Conservation (phyloP, 2,797 vertebrate species). For the Etheostoma nigrum region DNA sequence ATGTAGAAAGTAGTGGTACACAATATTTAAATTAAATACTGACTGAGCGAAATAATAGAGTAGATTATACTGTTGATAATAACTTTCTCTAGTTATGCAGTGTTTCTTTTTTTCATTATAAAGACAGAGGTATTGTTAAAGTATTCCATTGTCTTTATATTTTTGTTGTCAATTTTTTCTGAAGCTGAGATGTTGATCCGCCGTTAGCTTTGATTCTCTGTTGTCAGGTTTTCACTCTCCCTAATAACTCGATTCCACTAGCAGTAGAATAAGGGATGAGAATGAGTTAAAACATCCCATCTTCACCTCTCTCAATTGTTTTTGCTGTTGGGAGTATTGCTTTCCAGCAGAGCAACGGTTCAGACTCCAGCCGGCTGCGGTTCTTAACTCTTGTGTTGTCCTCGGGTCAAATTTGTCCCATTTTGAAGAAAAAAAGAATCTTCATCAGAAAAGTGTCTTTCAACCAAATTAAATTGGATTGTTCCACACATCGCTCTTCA, state of each 20-base stretch:
- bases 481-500: too few relatives aligned
- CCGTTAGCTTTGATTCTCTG: not conserved
- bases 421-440: too few relatives aligned
- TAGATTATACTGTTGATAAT: not conserved
- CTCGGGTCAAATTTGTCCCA: too few relatives aligned
- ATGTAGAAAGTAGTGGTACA: not conserved
- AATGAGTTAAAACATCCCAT: not conserved
- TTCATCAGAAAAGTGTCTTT: too few relatives aligned
- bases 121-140: not conserved
- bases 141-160: not conserved
- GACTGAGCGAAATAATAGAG: not conserved
- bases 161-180: not conserved
- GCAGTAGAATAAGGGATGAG: not conserved
- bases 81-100: not conserved
- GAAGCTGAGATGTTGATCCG: not conserved
- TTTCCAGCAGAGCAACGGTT: constrained; percentile 8
- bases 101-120: not conserved
- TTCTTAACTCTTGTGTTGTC: not conserved
- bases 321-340: not conserved
- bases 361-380: not conserved
- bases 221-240: not conserved
- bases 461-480: too few relatives aligned
- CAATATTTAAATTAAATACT: too few relatives aligned
- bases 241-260: not conserved
- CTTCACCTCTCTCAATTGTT: too few relatives aligned